Evolutionary conservation across 2,888 invertebrate genomes (phyloP), one percentile per base, ranked within the genome.

Genomic region (Cosmopolites sordidus): DNA sequence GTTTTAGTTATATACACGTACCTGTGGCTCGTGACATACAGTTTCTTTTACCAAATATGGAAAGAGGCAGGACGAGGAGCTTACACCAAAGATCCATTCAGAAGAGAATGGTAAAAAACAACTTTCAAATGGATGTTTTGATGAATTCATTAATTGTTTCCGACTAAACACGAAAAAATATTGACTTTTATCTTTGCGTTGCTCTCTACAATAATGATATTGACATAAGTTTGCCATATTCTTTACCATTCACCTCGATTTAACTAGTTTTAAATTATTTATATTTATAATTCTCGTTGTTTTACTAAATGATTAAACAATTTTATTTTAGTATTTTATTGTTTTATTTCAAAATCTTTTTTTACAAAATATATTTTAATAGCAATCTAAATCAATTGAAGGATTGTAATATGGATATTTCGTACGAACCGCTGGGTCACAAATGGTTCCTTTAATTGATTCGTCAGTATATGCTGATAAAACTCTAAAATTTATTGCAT

Each of bases 21-120:
- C 75, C 80, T 89, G 70, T 91, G 91, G 90, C 79, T 83, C 63
- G 89, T 91, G 46, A 87, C 89, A 45, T 90, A 86, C 79, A 90
- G 89, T 67, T 87, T 87, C 72, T 91, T 87, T 72, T 79, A 84
- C 61, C 80, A 85, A 60, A 78, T 87, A 37, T 78, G 79, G 60
- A 82, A 84, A 59, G 87, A 88, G 62, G 81, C 83, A 54, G 84
- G 83, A 64, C 81, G 84, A 62, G 87, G 87, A 40, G 78, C 84
- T n/a, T 89, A 89, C 73, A 79, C 81, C 60, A 86, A 85, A 68
- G 84, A 86, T 56, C 86, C 87, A 0, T 87, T 87, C 67, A 76
- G 76, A 60, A 65, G 59, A 39, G 52, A 58, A 40, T 64, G 53
- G 14, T 51, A 56, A 54, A 38, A 56, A 8, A 22, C 3, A 22